These are phyloP conservation scores for Monodelphis domestica DNA, from an alignment of 2,797 vertebrate genomes.

Conservation along the genomic window DNA sequence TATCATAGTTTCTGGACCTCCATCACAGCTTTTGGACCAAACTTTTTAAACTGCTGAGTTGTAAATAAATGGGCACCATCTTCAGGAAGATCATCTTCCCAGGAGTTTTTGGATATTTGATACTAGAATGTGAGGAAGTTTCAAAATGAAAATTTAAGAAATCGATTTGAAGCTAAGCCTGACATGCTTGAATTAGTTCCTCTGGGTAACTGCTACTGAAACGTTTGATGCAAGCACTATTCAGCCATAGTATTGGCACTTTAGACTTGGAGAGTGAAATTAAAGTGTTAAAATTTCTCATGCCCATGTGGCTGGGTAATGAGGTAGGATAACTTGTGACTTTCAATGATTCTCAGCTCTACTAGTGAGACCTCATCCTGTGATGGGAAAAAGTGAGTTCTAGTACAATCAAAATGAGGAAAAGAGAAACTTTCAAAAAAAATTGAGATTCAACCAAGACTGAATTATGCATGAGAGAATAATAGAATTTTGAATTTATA, in stretches of 20 bases:
- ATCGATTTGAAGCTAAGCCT: not conserved
- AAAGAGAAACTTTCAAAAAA: not conserved
- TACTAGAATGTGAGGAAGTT: not conserved
- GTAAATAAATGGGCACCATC: not conserved
- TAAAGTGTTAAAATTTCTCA: not conserved
- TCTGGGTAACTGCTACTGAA: not conserved
- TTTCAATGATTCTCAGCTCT: not conserved
- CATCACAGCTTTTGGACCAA: not conserved
- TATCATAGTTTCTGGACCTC: not conserved
- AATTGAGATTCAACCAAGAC: not conserved
- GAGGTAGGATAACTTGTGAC: not conserved
- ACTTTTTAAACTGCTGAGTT: not conserved
- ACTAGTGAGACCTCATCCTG: not conserved
- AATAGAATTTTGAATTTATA: not conserved
- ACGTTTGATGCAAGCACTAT: not conserved
- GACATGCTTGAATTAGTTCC: not conserved
- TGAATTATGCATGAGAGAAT: not conserved
- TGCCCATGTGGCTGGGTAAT: not conserved
- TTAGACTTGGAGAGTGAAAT: not conserved
- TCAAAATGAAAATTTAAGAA: not conserved
- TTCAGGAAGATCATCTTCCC: not conserved
- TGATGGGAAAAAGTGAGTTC: not conserved
- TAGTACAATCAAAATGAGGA: not conserved
- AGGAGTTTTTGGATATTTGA: not conserved
- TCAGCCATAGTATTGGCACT: not conserved